phyloP scores from a whole-genome alignment of 2,888 invertebrate species.

The Drosophila quinaria region DNA sequence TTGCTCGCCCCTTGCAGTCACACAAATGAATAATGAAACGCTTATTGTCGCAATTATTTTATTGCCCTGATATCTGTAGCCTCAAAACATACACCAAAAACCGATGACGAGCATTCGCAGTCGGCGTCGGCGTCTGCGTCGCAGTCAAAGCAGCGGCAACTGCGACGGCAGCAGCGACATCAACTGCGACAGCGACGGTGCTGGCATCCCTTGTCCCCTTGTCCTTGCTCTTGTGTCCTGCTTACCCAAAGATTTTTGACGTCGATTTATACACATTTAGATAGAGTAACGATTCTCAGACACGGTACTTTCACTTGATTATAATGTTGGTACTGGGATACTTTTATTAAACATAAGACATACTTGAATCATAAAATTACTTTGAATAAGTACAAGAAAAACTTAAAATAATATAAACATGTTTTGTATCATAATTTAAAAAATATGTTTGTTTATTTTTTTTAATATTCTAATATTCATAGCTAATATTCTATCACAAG shows the following conservation, averaged over 20 bases:
- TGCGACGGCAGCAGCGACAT: conserved; percentile 19
- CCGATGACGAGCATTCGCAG: conserved; percentile 31
- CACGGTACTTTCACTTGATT: neutral
- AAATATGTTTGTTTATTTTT: too few species aligned
- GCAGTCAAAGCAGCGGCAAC: conserved; percentile 20
- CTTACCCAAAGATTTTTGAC: conserved; percentile 33
- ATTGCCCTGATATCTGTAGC: conserved; percentile 83
- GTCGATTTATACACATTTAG: conserved; percentile 56
- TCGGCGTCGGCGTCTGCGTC: neutral
- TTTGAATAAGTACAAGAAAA: too few species aligned
- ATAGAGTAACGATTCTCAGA: conserved; percentile 7
- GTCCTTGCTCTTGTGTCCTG: conserved; percentile 51
- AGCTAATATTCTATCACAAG: neutral
- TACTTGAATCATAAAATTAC: too few species aligned
- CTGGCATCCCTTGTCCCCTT: conserved; percentile 31
- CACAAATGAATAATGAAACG: conserved; percentile 85
- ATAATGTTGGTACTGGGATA: neutral
- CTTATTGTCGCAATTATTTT: conserved; percentile 86
- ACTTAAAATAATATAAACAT: too few species aligned
- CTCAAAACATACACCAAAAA: conserved; percentile 76
- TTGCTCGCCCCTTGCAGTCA: conserved; percentile 78
- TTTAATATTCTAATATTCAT: too few species aligned
- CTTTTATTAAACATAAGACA: too few species aligned
- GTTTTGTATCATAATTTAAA: too few species aligned
- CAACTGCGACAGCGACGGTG: conserved; percentile 25